Evolutionary conservation across 2,113 vertebrate genomes (phyloP).

Genomic region (Boulengeromyrus knoepffleri): DNA sequence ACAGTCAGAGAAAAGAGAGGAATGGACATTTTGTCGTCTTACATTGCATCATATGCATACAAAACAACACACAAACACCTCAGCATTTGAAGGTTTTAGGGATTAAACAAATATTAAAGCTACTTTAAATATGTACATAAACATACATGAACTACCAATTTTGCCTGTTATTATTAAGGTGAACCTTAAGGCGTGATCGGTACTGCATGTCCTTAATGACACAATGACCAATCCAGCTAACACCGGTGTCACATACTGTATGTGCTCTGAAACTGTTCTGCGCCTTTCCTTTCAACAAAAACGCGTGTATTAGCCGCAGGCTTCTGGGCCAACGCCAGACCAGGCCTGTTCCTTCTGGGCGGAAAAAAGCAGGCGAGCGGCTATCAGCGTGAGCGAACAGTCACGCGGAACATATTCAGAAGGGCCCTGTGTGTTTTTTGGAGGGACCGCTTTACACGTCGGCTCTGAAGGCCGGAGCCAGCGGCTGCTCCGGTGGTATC

Average conservation of each 20-base stretch:
- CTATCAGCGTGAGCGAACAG: neutral
- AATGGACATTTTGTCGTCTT: neutral
- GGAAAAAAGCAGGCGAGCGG: neutral
- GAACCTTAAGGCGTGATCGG: neutral
- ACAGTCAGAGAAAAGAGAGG: neutral
- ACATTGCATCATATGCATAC: neutral
- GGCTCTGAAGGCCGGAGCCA: constrained; percentile 50
- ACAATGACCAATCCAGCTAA: neutral
- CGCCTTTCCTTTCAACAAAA: neutral
- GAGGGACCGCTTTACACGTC: neutral
- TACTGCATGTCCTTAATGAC: neutral
- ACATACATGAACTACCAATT: neutral
- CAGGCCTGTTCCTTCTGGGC: neutral
- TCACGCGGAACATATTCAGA: constrained; percentile 33
- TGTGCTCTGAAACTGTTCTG: neutral
- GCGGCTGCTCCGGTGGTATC: constrained; percentile 60
- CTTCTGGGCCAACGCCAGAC: neutral
- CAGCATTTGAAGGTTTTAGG: neutral
- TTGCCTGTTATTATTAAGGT: neutral
- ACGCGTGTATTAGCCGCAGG: neutral
- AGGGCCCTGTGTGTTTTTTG: constrained; percentile 55
- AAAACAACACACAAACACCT: neutral
- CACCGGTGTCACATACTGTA: neutral
- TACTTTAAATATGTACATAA: neutral
- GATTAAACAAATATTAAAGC: neutral